These are phyloP conservation scores for Drosophila melanosoma DNA, from an alignment of 2,888 invertebrate genomes.

Conservation along the genomic window DNA sequence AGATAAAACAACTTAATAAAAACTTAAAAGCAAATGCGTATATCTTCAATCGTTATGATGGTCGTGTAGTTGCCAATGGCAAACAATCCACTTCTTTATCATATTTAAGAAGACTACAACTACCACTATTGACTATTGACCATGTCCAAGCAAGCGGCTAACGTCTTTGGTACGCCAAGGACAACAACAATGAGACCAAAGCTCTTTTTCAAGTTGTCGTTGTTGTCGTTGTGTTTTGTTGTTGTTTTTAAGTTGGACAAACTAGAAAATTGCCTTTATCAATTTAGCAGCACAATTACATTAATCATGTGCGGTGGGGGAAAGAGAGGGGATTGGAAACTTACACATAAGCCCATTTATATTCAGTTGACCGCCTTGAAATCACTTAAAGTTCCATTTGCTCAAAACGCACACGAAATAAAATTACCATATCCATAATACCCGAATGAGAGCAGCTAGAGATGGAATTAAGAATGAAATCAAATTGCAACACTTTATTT, in stretches of 20 bases:
- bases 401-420: conserved; percentile 21
- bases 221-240: neutral
- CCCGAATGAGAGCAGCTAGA: conserved; percentile 23
- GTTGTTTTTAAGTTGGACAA: conserved; percentile 22
- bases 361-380: conserved; percentile 43
- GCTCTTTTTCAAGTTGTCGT: conserved; percentile 6
- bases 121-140: conserved; percentile 1
- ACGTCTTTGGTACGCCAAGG: conserved; percentile 62
- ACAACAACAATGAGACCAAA: conserved; percentile 43
- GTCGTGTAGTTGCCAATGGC: conserved; percentile 43
- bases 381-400: conserved; percentile 27
- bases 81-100: conserved; percentile 66
- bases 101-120: conserved; percentile 51
- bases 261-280: conserved; percentile 60
- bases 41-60: conserved; percentile 5
- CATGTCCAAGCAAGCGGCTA: conserved; percentile 28
- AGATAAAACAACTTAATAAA: conserved; percentile 36
- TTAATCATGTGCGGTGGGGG: conserved; percentile 24
- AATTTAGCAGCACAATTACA: conserved; percentile 53
- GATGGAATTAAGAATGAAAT: conserved; percentile 8
- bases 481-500: neutral
- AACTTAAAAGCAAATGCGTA: conserved; percentile 12
- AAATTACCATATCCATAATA: conserved; percentile 25
- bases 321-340: neutral
- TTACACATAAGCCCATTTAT: conserved; percentile 13